Evolutionary conservation across 2,888 invertebrate species (phyloP), one percentile per base, ranked within the genome.

Genomic region (Plebejus anna): DNA sequence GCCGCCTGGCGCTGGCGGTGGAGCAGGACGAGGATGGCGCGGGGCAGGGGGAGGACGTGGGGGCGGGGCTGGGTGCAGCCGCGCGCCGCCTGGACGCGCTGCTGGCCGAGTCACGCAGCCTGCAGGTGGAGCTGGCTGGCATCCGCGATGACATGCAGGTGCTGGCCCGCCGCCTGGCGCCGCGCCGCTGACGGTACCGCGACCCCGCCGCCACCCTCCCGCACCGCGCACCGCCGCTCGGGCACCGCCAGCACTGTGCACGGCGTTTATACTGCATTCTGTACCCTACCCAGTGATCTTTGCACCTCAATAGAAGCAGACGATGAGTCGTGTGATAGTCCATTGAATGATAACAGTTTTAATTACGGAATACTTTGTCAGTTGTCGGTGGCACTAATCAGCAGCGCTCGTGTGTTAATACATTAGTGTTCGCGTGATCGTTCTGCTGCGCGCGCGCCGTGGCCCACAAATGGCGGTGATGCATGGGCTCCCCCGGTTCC

Each of bases 131-230:
- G 87, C 86, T 94, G 84, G 90, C 91, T 11, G 91, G 87, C 83
- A 94, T 94, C 84, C 91, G 92, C 81, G 87, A 89, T 79, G 94
- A 94, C 89, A 89, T 94, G 86, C 94, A 94, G 92, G 94, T 94
- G 93, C 93, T 94, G 88, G 91, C 89, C 80, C 88, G 88, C 82
- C 93, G 93, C 87, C 86, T 88, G 85, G 83, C 88, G 79, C 88
- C 88, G 87, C 85, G 86, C 81, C 87, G 88, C 85, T 91, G 90
- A 91, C 89, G 88, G 92, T 91, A 91, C 90, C 87, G 81, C 83
- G 83, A 81, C 82, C 82, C 81, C 61, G 4, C 80, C 82, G 79
- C 81, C 75, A 59, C 70, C 75, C 73, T 72, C 77, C 16, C 72
- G 77, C 78, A 78, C 80, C 76, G 77, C 77, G 38, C 71, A 61